These are phyloP conservation scores for Papilio dardanus DNA, from an alignment of 1,140 invertebrate genomes.

Conservation along the genomic window DNA sequence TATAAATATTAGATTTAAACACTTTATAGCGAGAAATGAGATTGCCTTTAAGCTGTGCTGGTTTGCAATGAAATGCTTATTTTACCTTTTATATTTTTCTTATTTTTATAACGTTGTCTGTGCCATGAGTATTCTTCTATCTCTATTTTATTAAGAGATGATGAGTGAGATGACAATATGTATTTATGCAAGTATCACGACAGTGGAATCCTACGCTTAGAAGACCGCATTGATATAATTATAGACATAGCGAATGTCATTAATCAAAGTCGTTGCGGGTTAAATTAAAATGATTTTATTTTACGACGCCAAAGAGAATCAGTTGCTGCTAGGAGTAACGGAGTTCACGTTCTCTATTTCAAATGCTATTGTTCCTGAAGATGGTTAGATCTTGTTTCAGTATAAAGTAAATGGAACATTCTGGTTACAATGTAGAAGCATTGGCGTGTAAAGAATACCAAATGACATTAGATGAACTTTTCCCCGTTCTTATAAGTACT, in stretches of 20 bases:
- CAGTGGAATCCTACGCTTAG: no score
- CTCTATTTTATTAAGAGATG: not conserved
- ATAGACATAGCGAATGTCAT: no score
- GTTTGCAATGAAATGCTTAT: not conserved
- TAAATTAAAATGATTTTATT: no score
- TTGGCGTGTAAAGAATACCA: not conserved
- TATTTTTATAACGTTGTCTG: not conserved
- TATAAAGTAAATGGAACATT: not conserved
- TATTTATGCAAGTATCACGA: no score
- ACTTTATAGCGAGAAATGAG: not conserved
- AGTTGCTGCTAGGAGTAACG: not conserved
- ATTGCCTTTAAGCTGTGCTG: not conserved
- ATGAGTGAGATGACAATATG: not conserved
- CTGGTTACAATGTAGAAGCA: constrained; percentile 1
- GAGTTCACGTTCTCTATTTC: not conserved
- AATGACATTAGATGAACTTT: not conserved
- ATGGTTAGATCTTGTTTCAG: not conserved
- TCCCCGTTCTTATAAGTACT: not conserved
- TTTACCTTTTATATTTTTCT: not conserved
- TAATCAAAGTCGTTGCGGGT: no score
- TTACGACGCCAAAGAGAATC: not conserved
- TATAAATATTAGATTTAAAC: not conserved
- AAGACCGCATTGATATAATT: no score
- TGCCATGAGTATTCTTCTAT: not conserved
- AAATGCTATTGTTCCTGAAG: not conserved